Conservation (phyloP, 2,888 invertebrate species). For the Ashinkailepas kermadecensis region DNA sequence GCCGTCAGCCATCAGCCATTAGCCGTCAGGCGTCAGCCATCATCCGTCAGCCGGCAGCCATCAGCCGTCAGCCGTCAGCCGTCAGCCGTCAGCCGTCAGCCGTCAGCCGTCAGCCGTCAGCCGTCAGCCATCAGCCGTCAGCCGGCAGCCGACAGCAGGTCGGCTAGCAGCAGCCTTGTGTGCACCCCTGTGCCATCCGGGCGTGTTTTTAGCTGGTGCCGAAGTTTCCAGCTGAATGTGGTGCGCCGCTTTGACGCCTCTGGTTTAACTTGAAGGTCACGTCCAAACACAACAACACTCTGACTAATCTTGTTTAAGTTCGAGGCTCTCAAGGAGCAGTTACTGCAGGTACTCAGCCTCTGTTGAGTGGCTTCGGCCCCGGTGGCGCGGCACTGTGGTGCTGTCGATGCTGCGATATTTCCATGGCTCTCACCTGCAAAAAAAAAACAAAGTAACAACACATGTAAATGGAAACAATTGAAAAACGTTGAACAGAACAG, state of each 20-base stretch:
- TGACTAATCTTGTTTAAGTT: background rate
- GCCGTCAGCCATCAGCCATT: no score
- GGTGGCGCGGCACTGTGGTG: no score
- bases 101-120: no score
- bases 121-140: no score
- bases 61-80: no score
- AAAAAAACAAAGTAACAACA: background rate
- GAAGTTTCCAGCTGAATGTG: background rate
- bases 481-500: background rate
- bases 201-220: constrained; percentile 1
- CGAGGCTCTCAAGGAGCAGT: background rate
- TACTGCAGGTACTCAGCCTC: background rate
- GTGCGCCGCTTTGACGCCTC: background rate
- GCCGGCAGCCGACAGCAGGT: background rate
- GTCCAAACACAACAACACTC: background rate
- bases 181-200: background rate
- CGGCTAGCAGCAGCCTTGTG: background rate
- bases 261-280: background rate
- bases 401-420: no score
- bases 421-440: background rate
- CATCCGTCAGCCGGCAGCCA: no score
- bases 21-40: no score
- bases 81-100: no score
- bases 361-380: background rate
- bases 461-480: background rate